Conservation (phyloP, 2,113 vertebrate species). For the Semnopithecus entellus region DNA sequence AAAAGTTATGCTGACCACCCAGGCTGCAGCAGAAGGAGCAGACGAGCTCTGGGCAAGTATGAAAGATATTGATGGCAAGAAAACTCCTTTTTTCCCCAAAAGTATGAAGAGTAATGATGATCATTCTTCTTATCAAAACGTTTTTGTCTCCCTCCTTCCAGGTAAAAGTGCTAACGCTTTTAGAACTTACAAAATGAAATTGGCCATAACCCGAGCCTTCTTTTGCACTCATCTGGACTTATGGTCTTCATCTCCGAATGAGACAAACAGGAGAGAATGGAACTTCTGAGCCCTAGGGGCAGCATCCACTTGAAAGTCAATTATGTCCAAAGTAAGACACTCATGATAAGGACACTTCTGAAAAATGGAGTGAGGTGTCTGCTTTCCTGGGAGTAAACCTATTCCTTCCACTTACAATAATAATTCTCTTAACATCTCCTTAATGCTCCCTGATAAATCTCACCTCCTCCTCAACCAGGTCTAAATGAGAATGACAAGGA, state of each 20-base stretch:
- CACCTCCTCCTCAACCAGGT: neutral
- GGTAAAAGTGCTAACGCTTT: neutral
- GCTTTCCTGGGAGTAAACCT: constrained; percentile 40
- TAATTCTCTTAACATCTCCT: constrained; percentile 9
- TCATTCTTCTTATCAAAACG: constrained; percentile 3
- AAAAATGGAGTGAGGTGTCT: neutral
- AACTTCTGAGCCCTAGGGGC: neutral
- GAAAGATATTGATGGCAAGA: neutral
- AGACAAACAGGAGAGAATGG: neutral
- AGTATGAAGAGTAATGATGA: neutral
- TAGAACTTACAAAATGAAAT: neutral
- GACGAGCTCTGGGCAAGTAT: neutral
- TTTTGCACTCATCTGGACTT: neutral
- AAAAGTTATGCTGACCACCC: neutral
- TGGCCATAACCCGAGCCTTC: neutral
- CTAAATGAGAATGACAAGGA: neutral
- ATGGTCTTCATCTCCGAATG: constrained; percentile 8
- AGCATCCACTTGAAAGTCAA: constrained; percentile 49
- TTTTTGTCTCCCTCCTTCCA: neutral
- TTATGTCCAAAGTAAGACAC: constrained; percentile 20
- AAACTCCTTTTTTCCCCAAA: neutral
- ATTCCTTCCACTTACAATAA: constrained; percentile 35
- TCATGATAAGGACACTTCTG: constrained; percentile 50
- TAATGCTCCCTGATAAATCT: constrained; percentile 38
- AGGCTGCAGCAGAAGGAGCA: neutral